A percentile compares a stretch with the other conserved stretches of the same genome.
phyloP scores from a whole-genome alignment of 1,140 invertebrate species.

The Calliphora vicina region DNA sequence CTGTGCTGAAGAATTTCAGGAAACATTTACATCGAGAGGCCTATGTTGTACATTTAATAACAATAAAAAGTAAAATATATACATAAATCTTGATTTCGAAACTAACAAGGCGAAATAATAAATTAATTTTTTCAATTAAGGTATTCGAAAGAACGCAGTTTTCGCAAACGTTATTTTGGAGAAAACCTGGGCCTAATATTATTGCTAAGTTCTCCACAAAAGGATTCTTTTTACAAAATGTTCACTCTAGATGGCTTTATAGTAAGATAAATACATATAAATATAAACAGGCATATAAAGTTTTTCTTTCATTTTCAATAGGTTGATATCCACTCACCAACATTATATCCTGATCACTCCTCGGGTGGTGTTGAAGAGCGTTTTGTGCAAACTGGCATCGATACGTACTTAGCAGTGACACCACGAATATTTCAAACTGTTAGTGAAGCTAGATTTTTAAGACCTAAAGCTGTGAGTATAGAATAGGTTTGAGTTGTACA shows the following conservation, averaged over 20 bases:
- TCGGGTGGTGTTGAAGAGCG: conserved; percentile 48
- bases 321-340: conserved; percentile 48
- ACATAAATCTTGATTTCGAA: not conserved
- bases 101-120: not conserved
- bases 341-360: conserved; percentile 48
- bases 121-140: conserved; percentile 38
- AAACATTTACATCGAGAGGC: conserved; percentile 47
- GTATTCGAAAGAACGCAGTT: conserved; percentile 42
- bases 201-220: conserved; percentile 53
- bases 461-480: conserved; percentile 44
- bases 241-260: conserved; percentile 55
- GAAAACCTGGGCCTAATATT: conserved; percentile 59
- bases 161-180: conserved; percentile 47
- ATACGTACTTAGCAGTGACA: conserved; percentile 44
- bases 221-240: conserved; percentile 58
- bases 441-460: conserved; percentile 47
- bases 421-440: conserved; percentile 52
- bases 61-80: conserved; percentile 41
- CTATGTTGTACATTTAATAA: conserved; percentile 55
- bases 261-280: conserved; percentile 47
- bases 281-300: too few species aligned
- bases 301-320: too few species aligned
- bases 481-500: not conserved
- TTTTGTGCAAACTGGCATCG: conserved; percentile 42
- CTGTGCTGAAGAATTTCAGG: conserved; percentile 45